A percentile compares a stretch with the other conserved stretches of the same genome.
Evolutionary conservation across 2,888 invertebrate species (phyloP).

Genomic region (Conomelus anceps): DNA sequence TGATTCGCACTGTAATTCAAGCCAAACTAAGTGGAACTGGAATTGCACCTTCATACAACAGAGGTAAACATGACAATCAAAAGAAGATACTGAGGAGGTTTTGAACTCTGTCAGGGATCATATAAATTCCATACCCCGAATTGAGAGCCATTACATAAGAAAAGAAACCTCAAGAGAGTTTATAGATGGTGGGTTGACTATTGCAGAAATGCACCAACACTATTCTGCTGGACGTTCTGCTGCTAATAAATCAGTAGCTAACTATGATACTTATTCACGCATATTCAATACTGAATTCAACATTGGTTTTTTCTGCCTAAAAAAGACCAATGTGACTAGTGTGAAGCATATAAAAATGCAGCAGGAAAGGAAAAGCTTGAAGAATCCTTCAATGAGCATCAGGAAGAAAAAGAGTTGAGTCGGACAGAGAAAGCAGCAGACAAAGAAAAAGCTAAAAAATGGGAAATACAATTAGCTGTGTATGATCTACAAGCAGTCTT

Average conservation of each 20-base stretch:
- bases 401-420: conserved; percentile 26
- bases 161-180: conserved; percentile 33
- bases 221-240: conserved; percentile 33
- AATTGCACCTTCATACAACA: conserved; percentile 30
- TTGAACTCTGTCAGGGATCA: conserved; percentile 34
- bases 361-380: conserved; percentile 29
- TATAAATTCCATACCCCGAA: conserved; percentile 35
- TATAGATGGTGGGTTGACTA: conserved; percentile 36
- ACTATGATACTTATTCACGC: conserved; percentile 34
- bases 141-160: conserved; percentile 37
- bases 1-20: conserved; percentile 31
- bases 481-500: conserved; percentile 39
- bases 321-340: conserved; percentile 37
- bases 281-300: conserved; percentile 38
- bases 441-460: conserved; percentile 31
- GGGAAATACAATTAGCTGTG: conserved; percentile 31
- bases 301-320: conserved; percentile 36
- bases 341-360: conserved; percentile 35
- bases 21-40: conserved; percentile 30
- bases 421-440: conserved; percentile 34
- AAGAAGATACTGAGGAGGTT: conserved; percentile 34
- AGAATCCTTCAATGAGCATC: conserved; percentile 31
- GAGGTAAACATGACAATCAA: conserved; percentile 36
- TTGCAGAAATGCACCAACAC: conserved; percentile 35
- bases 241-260: conserved; percentile 33